These are phyloP conservation scores for Andrena trimmerana DNA, from an alignment of 2,888 invertebrate species.

Conservation along the genomic window DNA sequence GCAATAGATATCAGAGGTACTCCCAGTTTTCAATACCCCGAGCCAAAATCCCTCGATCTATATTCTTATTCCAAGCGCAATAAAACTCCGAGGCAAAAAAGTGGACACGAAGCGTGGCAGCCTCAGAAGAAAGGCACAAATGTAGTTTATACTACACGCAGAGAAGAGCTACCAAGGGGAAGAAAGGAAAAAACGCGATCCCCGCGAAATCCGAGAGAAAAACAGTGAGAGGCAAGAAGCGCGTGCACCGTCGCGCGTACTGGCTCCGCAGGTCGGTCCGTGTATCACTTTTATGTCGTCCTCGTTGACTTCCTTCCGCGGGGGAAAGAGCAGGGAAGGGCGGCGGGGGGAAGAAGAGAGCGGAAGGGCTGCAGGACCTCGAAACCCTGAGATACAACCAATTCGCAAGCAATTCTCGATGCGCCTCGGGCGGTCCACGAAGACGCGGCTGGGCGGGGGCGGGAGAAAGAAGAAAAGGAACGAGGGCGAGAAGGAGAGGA, in stretches of 20 bases:
- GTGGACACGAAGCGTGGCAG: too few relatives aligned
- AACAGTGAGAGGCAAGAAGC: constrained; percentile 5
- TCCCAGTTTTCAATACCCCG: too few relatives aligned
- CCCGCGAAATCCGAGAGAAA: constrained; percentile 6
- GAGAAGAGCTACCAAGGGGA: not conserved
- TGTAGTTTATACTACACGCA: too few relatives aligned
- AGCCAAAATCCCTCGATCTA: too few relatives aligned
- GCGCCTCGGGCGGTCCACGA: constrained; percentile 78
- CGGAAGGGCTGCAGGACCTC: constrained; percentile 70
- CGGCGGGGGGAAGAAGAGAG: constrained; percentile 17
- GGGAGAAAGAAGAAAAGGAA: constrained; percentile 50
- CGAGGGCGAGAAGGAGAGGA: constrained; percentile 33
- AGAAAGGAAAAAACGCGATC: not conserved
- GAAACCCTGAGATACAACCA: constrained; percentile 80
- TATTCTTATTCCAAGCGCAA: too few relatives aligned
- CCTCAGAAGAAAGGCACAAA: too few relatives aligned
- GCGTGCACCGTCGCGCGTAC: constrained; percentile 31
- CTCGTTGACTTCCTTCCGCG: constrained; percentile 73
- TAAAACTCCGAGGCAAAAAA: too few relatives aligned
- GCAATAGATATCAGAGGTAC: too few relatives aligned
- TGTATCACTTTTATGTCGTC: constrained; percentile 74
- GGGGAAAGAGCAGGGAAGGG: not conserved
- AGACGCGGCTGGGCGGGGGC: constrained; percentile 35
- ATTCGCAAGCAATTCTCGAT: constrained; percentile 82
- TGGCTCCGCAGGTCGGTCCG: constrained; percentile 46